Evolutionary conservation across 2,797 vertebrate genomes (phyloP).

Genomic region (Pantherophis vulpinus): DNA sequence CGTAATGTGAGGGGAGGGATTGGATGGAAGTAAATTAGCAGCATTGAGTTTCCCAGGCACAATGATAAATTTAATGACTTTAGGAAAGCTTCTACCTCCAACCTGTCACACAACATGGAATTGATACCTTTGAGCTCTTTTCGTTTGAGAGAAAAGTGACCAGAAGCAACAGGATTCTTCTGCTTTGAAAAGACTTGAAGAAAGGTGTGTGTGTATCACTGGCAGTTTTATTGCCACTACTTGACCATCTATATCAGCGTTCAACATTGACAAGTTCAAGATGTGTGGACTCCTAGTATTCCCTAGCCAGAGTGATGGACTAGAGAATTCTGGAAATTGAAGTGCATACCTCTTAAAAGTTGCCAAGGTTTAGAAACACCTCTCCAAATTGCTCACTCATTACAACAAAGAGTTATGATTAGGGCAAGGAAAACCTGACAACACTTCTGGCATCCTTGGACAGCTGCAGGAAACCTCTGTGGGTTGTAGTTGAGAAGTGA

Average conservation of each 20-base stretch:
- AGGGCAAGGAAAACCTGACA: background rate
- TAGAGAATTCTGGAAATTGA: background rate
- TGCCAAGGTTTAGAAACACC: background rate
- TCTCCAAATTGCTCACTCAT: background rate
- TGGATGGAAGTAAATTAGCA: background rate
- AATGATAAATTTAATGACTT: conserved; percentile 21
- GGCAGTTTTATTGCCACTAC: background rate
- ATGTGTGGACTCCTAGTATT: background rate
- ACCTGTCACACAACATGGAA: background rate
- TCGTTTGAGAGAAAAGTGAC: background rate
- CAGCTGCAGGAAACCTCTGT: background rate
- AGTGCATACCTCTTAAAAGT: background rate
- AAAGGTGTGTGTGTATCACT: background rate
- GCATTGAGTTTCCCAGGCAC: background rate
- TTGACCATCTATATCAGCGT: background rate
- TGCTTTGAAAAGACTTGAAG: background rate
- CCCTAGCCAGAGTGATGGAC: too few species aligned
- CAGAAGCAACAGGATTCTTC: background rate
- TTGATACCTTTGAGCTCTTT: background rate
- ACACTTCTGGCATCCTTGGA: background rate
- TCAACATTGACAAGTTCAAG: background rate
- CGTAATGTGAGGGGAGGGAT: background rate
- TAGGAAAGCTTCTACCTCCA: background rate
- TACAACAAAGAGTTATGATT: background rate
- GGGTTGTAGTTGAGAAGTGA: background rate